Conservation (phyloP, 2,888 invertebrate genomes). For the Mythimna lalbum region DNA sequence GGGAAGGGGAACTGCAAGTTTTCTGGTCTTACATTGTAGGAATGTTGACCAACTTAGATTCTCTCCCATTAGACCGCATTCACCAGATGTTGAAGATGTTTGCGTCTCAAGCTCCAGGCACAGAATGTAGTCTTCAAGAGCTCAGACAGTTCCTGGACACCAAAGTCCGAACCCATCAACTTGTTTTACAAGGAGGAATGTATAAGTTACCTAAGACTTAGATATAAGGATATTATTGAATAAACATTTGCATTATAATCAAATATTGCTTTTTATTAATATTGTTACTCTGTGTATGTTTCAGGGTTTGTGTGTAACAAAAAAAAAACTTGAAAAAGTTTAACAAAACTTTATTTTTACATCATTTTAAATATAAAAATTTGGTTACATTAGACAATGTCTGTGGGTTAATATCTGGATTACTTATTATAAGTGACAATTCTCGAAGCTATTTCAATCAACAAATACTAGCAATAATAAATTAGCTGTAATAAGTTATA, state of each 20-base stretch:
- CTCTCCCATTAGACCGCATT: slow-evolving; percentile 97
- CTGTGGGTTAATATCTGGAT: slow-evolving; percentile 83
- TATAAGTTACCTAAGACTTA: slow-evolving; percentile 96
- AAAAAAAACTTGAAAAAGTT: slow-evolving; percentile 75
- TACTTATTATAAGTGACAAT: slow-evolving; percentile 79
- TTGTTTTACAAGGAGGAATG: slow-evolving; percentile 96
- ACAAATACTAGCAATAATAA: slow-evolving; percentile 74
- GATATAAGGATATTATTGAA: slow-evolving; percentile 39
- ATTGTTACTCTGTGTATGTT: background rate
- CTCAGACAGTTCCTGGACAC: slow-evolving; percentile 97
- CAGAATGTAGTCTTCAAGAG: slow-evolving; percentile 97
- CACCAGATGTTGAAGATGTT: slow-evolving; percentile 99
- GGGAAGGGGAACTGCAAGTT: slow-evolving; percentile 97
- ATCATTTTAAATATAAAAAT: slow-evolving; percentile 82
- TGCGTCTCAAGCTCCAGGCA: slow-evolving; percentile 97
- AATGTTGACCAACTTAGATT: slow-evolving; percentile 98
- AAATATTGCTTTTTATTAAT: background rate
- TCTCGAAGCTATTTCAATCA: slow-evolving; percentile 76
- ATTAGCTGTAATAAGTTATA: slow-evolving; percentile 80
- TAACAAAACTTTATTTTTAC: slow-evolving; percentile 85
- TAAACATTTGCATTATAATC: slow-evolving; percentile 17
- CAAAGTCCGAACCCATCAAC: slow-evolving; percentile 97
- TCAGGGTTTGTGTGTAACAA: slow-evolving; percentile 26
- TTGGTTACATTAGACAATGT: slow-evolving; percentile 85
- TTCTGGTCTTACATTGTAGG: slow-evolving; percentile 99